Evolutionary conservation across 2,113 vertebrate species (phyloP), one percentile per base, ranked within the genome.

Genomic region (Zootoca vivipara): DNA sequence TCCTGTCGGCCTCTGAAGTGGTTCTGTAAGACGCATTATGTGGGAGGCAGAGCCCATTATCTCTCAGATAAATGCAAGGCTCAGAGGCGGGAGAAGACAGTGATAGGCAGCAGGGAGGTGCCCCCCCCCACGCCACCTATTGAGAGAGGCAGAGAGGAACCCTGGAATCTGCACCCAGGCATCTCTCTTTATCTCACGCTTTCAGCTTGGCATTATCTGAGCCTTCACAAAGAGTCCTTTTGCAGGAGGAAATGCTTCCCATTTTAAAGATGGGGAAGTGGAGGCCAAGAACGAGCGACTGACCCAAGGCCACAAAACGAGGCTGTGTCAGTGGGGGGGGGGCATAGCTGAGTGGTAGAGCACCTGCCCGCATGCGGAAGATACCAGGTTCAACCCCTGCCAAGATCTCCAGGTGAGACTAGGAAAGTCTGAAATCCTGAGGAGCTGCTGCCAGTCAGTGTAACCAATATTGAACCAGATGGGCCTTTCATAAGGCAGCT

Each of bases 31-130:
- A 38, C 52, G 70, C 46, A 75, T 35, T 38, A 64, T 38, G 83
- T 75, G 83, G 83, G 83, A 38, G 70, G 83, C 46, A 20, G 20
- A 6, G 16, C 70, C 70, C 26, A 85, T 85, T 75, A 85, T 85
- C 70, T 85, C 83, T 56, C 72, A 1, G 24, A 10, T 24, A 62
- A 64, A 85, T 62, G 83, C 52, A 75, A 62, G 70, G 15, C 35
- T 30, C 52, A 40, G 12, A 40, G 70, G 70, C 46, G 33, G 70
- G 24, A 35, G 82, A 6, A 56, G 42, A 46, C 69, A 7, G 24
- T 56, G 70, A 12, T n/a, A n/a, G 70, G 52, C 9, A 52, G 64
- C 9, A 33, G 9, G 62, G 33, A 10, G 24, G 5, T 26, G n/a
- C 8, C 73, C 73, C 73, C 35, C 73, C 74, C 74, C 24, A n/a